These are phyloP conservation scores for Epizoanthus stellaris DNA, from an alignment of 92 coral and sea anemone species.

Conservation along the genomic window DNA sequence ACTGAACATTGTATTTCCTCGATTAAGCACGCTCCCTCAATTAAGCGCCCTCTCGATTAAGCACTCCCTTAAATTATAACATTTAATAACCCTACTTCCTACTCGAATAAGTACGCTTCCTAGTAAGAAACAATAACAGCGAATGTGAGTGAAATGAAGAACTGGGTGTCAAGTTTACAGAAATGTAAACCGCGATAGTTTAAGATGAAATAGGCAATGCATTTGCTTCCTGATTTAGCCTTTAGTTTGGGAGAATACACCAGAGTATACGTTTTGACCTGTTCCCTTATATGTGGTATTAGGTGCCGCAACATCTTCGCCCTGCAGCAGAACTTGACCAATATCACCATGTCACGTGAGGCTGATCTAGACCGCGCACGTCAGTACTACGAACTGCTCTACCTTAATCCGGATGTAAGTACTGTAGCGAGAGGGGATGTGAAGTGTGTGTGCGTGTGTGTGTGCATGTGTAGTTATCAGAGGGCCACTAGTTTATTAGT, in stretches of 20 bases:
- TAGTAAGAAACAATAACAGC: no score
- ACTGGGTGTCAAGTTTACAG: no score
- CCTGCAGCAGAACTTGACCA: slow-evolving; percentile 93
- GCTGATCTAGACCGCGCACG: slow-evolving; percentile 96
- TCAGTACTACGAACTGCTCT: slow-evolving; percentile 91
- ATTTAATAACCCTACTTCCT: no score
- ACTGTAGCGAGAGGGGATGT: neutral
- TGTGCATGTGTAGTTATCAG: neutral
- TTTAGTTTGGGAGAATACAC: neutral
- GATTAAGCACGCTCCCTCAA: no score
- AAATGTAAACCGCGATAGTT: no score
- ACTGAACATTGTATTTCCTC: neutral
- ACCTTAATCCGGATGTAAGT: slow-evolving; percentile 96
- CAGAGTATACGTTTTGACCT: neutral
- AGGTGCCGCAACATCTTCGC: slow-evolving; percentile 99
- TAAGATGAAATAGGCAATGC: neutral
- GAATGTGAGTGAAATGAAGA: no score
- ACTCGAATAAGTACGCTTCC: no score
- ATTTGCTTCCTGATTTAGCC: neutral
- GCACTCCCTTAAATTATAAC: no score
- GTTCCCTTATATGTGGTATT: neutral
- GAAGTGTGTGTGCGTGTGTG: neutral
- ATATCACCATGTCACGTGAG: slow-evolving; percentile 96
- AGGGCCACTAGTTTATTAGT: no score
- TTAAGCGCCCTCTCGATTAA: no score